These are phyloP conservation scores for Crenichthys baileyi DNA, from an alignment of 2,797 vertebrate species.

Conservation along the genomic window DNA sequence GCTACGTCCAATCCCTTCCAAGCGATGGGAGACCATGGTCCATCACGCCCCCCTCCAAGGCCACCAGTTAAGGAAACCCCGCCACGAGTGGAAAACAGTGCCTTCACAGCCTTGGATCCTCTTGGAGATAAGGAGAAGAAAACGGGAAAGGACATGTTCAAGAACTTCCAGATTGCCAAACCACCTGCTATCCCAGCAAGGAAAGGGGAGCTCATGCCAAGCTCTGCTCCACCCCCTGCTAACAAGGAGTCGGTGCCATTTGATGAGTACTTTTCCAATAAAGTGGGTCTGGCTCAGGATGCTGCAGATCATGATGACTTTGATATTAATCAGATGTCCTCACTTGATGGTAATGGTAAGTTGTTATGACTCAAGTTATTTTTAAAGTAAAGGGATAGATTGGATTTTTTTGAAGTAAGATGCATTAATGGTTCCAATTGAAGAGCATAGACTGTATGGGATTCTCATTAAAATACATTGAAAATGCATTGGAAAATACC, in stretches of 20 bases:
- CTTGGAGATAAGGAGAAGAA: constrained; percentile 93
- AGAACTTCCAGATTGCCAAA: constrained; percentile 92
- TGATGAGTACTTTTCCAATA: constrained; percentile 84
- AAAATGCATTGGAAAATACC: no score
- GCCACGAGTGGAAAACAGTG: constrained; percentile 84
- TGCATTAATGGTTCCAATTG: no score
- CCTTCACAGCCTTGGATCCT: constrained; percentile 92
- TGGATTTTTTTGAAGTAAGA: background rate
- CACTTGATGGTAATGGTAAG: constrained; percentile 76
- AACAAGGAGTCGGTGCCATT: constrained; percentile 76
- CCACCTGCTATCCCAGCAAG: constrained; percentile 89
- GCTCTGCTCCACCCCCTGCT: constrained; percentile 49
- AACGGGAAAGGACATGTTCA: constrained; percentile 94
- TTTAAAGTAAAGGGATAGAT: background rate
- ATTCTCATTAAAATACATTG: no score
- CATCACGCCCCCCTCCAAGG: constrained; percentile 87
- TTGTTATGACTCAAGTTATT: background rate
- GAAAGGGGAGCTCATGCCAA: constrained; percentile 77
- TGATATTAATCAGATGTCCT: constrained; percentile 80
- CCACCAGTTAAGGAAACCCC: constrained; percentile 81
- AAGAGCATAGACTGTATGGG: no score
- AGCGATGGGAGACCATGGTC: constrained; percentile 66
- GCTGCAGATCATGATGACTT: constrained; percentile 82
- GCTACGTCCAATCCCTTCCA: constrained; percentile 86
- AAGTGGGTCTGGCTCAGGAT: constrained; percentile 83